Conservation (phyloP, 2,797 vertebrate species). For the Gallinago nigripennis region DNA sequence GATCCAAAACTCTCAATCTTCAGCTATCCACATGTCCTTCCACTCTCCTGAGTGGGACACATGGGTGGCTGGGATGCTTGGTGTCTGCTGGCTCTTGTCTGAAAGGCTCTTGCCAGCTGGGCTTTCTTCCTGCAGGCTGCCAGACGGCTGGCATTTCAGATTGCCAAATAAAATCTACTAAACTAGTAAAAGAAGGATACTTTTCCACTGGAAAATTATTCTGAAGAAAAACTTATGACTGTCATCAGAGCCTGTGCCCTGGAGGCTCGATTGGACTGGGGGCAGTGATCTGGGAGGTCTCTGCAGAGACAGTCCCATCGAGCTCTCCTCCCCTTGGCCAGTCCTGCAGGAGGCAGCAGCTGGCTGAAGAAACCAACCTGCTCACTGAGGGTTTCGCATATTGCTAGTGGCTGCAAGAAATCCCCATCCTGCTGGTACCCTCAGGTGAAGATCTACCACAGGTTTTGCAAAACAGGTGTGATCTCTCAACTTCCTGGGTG, state of each 20-base stretch:
- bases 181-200: not conserved
- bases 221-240: not conserved
- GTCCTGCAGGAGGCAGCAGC: slow-evolving; percentile 4
- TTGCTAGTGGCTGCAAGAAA: not conserved
- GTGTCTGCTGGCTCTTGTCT: not conserved
- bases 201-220: not conserved
- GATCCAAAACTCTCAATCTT: not conserved
- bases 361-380: not conserved
- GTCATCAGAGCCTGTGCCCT: not conserved
- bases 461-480: not conserved
- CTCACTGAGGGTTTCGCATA: not conserved
- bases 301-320: not conserved
- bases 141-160: not conserved
- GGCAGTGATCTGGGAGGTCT: not conserved
- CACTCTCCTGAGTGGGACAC: not conserved
- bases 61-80: rapidly evolving
- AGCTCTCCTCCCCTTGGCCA: not conserved
- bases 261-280: not conserved
- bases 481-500: not conserved
- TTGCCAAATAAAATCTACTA: not conserved
- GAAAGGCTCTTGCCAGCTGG: not conserved
- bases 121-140: not conserved
- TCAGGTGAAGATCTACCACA: not conserved
- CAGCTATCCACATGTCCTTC: not conserved
- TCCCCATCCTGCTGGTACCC: not conserved